phyloP scores from a whole-genome alignment of 2,888 invertebrate species.

The Artemia sp. region DNA sequence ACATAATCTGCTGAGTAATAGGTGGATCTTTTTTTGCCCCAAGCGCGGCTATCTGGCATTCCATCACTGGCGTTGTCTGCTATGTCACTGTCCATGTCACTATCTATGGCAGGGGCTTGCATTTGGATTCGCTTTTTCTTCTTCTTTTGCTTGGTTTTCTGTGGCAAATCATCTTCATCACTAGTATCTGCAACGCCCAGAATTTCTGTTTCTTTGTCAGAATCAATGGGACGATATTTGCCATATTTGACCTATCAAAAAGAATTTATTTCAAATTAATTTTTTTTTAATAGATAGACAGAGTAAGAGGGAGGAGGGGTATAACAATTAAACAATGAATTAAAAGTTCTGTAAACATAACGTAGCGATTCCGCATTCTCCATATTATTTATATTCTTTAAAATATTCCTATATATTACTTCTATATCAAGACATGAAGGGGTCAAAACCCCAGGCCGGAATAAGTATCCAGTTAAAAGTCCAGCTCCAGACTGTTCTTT shows the following conservation, averaged over 20 bases:
- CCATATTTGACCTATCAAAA: neutral
- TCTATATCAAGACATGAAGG: too few species aligned
- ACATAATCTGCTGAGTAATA: constrained; percentile 78
- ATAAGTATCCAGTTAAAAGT: too few species aligned
- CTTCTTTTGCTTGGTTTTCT: constrained; percentile 19
- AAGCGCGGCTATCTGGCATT: constrained; percentile 62
- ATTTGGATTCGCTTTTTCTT: constrained; percentile 8
- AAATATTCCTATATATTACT: too few species aligned
- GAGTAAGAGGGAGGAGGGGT: too few species aligned
- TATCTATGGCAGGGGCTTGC: constrained; percentile 28
- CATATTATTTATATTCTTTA: too few species aligned
- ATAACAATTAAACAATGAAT: too few species aligned
- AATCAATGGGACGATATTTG: neutral
- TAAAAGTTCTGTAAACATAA: too few species aligned
- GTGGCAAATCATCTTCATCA: constrained; percentile 20
- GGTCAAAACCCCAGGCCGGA: too few species aligned
- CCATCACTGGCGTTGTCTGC: constrained; percentile 45
- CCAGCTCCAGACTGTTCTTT: too few species aligned
- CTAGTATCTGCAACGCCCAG: constrained; percentile 21
- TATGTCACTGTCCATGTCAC: constrained; percentile 54
- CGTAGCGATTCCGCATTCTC: too few species aligned
- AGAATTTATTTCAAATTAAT: neutral
- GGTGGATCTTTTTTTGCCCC: constrained; percentile 62
- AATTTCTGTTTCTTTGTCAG: constrained; percentile 16
- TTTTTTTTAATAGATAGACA: too few species aligned